These are phyloP conservation scores for Phyllopteryx taeniolatus DNA, from an alignment of 2,113 vertebrate species.

Conservation along the genomic window DNA sequence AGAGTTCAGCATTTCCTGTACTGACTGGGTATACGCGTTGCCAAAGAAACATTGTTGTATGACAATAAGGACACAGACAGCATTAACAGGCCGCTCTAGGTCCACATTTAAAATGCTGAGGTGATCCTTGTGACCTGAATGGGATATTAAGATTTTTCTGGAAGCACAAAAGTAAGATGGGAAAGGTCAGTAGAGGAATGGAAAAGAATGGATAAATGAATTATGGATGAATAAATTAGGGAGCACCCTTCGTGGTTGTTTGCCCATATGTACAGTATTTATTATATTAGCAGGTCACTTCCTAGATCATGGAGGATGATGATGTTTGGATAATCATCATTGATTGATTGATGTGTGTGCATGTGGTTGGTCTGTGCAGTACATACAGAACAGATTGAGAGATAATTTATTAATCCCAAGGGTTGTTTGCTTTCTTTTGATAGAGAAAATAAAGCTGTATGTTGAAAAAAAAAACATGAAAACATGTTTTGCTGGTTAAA, in stretches of 20 bases:
- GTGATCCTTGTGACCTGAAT: constrained; percentile 56
- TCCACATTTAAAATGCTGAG: constrained; percentile 43
- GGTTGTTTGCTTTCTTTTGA: no score
- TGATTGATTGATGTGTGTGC: no score
- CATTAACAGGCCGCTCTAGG: constrained; percentile 52
- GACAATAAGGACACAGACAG: constrained; percentile 53
- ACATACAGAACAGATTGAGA: no score
- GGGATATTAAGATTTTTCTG: constrained; percentile 35
- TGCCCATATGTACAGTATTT: neutral
- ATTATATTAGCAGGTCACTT: no score
- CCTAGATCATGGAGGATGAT: neutral
- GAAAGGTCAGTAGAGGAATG: neutral
- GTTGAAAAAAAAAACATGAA: no score
- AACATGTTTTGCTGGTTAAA: no score
- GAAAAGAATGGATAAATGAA: neutral
- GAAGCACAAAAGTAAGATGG: constrained; percentile 1
- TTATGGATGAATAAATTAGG: neutral
- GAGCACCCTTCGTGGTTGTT: neutral
- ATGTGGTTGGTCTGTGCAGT: no score
- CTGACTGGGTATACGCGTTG: constrained; percentile 34
- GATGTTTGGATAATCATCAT: no score
- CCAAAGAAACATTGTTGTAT: constrained; percentile 47
- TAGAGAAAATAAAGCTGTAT: no score
- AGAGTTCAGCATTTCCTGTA: constrained; percentile 63
- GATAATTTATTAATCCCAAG: no score